phyloP scores from a whole-genome alignment of 1,140 invertebrate species.

The Rhagoletis zephyria region DNA sequence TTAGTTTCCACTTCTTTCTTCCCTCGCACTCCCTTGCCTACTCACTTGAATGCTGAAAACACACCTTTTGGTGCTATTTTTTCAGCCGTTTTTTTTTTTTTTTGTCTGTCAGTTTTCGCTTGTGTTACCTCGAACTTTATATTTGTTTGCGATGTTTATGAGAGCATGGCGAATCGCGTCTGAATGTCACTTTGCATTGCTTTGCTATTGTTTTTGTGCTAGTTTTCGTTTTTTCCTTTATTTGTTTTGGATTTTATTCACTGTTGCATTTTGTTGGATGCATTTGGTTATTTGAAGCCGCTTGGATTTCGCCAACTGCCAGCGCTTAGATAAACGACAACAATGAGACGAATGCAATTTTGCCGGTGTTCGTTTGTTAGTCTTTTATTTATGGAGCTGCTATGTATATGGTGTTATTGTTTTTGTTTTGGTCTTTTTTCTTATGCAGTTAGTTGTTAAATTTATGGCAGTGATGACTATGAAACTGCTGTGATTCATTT shows the following conservation, averaged over 20 bases:
- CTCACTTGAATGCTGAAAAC: not conserved
- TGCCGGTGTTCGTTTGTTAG: slow-evolving; percentile 17
- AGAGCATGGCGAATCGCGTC: slow-evolving; percentile 51
- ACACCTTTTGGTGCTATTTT: not conserved
- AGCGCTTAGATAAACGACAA: slow-evolving; percentile 30
- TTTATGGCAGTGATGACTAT: slow-evolving; percentile 27
- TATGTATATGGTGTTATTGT: not conserved
- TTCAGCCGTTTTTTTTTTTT: not conserved
- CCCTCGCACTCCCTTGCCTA: not conserved
- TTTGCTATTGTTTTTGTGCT: not conserved
- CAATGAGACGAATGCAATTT: slow-evolving; percentile 47
- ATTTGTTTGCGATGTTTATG: slow-evolving; percentile 53
- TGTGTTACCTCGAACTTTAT: slow-evolving; percentile 51
- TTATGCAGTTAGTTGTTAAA: slow-evolving; percentile 23
- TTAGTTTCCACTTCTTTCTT: not conserved
- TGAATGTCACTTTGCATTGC: slow-evolving; percentile 48
- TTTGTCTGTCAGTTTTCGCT: slow-evolving; percentile 14
- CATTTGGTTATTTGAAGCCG: slow-evolving; percentile 43
- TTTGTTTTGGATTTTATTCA: not conserved
- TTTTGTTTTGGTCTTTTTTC: not conserved
- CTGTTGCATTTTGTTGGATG: not conserved
- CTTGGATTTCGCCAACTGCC: slow-evolving; percentile 41
- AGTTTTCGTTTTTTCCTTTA: not conserved
- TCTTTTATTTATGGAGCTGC: slow-evolving; percentile 11
- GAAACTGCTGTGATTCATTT: slow-evolving; percentile 32